Percentiles rank a stretch among this genome's conserved stretches.
These are phyloP conservation scores for Dryomyza anilis DNA, from an alignment of 2,888 invertebrate species.

Conservation along the genomic window DNA sequence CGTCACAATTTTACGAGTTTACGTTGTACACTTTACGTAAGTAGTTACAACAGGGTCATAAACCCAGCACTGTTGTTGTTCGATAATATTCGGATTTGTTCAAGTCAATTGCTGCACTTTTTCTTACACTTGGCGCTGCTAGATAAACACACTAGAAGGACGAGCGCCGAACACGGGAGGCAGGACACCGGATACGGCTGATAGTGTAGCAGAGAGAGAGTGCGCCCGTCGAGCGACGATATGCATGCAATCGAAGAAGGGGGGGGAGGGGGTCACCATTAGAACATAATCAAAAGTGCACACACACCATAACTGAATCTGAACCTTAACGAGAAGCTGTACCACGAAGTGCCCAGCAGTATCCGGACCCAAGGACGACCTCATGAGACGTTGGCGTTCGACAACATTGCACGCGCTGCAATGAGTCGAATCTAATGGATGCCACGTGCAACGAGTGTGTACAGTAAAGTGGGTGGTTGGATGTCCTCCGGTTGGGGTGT, in stretches of 20 bases:
- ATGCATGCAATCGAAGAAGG: not conserved
- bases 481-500: not conserved
- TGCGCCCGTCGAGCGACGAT: not conserved
- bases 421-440: constrained; percentile 51
- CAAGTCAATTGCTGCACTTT: constrained; percentile 54
- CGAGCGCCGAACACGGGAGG: not conserved
- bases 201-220: not conserved
- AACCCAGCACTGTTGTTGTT: constrained; percentile 37
- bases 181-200: not conserved
- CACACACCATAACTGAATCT: no score
- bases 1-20: not conserved
- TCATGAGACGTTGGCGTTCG: no score
- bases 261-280: not conserved
- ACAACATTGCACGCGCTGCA: constrained; percentile 38
- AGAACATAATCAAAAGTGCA: not conserved
- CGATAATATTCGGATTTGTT: constrained; percentile 56
- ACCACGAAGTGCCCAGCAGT: no score
- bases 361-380: not conserved
- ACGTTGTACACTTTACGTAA: not conserved
- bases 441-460: constrained; percentile 43
- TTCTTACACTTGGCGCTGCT: constrained; percentile 10
- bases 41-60: not conserved
- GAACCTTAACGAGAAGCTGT: no score
- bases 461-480: not conserved
- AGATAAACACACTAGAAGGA: not conserved